Evolutionary conservation across 2,797 vertebrate species (phyloP).

Genomic region (Phoxinus dragarum): DNA sequence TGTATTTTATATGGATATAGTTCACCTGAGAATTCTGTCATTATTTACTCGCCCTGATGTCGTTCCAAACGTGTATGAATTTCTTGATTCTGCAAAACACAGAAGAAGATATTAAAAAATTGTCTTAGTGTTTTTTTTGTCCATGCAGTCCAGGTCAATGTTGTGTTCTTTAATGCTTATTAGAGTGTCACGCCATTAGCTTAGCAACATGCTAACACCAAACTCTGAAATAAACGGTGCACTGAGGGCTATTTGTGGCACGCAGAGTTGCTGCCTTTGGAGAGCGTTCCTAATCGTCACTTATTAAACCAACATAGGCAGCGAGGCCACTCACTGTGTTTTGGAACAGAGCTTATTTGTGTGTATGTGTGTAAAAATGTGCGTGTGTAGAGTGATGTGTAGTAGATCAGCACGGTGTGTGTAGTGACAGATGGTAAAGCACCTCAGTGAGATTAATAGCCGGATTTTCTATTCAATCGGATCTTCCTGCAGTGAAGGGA

Average conservation of each 20-base stretch:
- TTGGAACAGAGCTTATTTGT: slow-evolving; percentile 22
- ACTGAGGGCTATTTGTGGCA: slow-evolving; percentile 30
- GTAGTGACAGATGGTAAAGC: slow-evolving; percentile 79
- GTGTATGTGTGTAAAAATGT: slow-evolving; percentile 54
- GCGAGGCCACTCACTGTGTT: background rate
- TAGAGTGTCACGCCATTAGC: background rate
- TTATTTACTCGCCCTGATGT: background rate
- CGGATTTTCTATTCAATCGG: slow-evolving; percentile 79
- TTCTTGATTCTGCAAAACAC: background rate
- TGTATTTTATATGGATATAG: background rate
- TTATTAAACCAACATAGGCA: slow-evolving; percentile 13
- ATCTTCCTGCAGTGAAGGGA: slow-evolving; percentile 69
- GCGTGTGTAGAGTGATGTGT: slow-evolving; percentile 32
- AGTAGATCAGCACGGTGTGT: slow-evolving; percentile 63
- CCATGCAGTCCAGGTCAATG: background rate
- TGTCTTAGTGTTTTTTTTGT: background rate
- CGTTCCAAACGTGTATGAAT: background rate
- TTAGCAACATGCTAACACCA: background rate
- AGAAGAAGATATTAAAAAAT: background rate
- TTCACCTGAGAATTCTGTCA: background rate
- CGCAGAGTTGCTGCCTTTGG: slow-evolving; percentile 17
- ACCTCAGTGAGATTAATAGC: slow-evolving; percentile 81
- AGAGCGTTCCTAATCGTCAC: background rate
- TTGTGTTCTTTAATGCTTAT: background rate
- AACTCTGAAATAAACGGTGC: background rate